Conservation (phyloP, 2,113 vertebrate species). For the Cepphus grylle region DNA sequence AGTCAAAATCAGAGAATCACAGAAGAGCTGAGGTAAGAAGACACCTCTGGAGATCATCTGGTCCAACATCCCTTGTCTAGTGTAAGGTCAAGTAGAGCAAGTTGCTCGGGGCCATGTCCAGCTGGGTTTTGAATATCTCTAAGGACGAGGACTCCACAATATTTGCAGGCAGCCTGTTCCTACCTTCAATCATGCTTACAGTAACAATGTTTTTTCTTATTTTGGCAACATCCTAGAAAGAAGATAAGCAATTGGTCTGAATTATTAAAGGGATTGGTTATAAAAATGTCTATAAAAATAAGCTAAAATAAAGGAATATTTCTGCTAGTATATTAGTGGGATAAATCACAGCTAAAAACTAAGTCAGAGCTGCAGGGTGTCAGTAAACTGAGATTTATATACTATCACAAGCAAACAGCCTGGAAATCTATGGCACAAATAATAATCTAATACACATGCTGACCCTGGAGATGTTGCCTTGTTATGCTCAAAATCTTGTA, state of each 20-base stretch:
- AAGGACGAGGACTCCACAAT: not conserved
- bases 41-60: not conserved
- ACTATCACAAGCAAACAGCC: constrained; percentile 35
- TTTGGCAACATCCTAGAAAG: constrained; percentile 21
- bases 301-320: constrained; percentile 30
- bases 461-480: not conserved
- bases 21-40: not conserved
- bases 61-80: not conserved
- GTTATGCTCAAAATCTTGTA: not conserved
- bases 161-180: not conserved
- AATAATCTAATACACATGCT: not conserved
- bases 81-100: not conserved
- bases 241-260: constrained; percentile 18
- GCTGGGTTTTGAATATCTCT: not conserved
- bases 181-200: not conserved
- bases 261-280: constrained; percentile 52
- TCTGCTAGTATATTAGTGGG: not conserved
- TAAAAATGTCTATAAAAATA: constrained; percentile 46
- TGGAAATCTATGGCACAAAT: constrained; percentile 28
- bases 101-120: not conserved
- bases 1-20: not conserved
- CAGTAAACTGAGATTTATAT: constrained; percentile 36
- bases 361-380: constrained; percentile 13
- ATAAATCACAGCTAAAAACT: constrained; percentile 58
- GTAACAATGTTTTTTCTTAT: not conserved